Evolutionary conservation across 2,888 invertebrate species (phyloP).

Genomic region (Conops quadrifasciatus): DNA sequence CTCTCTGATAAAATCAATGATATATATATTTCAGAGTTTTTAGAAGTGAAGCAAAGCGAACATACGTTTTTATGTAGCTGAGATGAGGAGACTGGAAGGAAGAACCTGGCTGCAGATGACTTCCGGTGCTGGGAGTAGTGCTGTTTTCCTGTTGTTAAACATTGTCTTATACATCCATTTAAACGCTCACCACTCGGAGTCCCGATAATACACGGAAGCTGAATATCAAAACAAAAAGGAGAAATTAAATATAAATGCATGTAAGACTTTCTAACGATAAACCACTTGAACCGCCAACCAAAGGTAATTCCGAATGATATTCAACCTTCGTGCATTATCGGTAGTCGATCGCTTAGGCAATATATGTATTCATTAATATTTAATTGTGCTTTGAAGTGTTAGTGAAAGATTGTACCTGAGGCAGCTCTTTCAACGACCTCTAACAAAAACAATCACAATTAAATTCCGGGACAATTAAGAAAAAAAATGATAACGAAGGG

Average conservation of each 20-base stretch:
- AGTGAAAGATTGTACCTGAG: too few relatives aligned
- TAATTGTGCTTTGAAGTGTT: too few relatives aligned
- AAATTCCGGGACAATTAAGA: too few relatives aligned
- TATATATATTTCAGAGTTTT: too few relatives aligned
- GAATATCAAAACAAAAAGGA: slow-evolving; percentile 60
- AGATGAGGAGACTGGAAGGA: slow-evolving; percentile 68
- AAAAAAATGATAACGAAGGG: too few relatives aligned
- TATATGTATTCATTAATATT: too few relatives aligned
- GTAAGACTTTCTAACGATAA: slow-evolving; percentile 26
- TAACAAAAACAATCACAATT: too few relatives aligned
- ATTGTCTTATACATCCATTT: slow-evolving; percentile 67
- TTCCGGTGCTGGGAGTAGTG: slow-evolving; percentile 65
- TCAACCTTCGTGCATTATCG: slow-evolving; percentile 64
- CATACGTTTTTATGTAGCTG: slow-evolving; percentile 71
- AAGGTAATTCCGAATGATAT: slow-evolving; percentile 57
- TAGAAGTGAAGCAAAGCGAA: slow-evolving; percentile 24
- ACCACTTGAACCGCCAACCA: not conserved
- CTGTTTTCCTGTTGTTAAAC: slow-evolving; percentile 66
- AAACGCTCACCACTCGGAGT: slow-evolving; percentile 66
- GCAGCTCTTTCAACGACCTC: too few relatives aligned
- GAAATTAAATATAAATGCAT: slow-evolving; percentile 42
- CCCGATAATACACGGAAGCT: slow-evolving; percentile 67
- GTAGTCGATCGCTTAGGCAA: slow-evolving; percentile 28
- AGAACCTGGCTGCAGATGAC: slow-evolving; percentile 69
- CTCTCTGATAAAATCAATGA: slow-evolving; percentile 60